These are phyloP conservation scores for Drosophila gaucha DNA, from an alignment of 2,888 invertebrate species.

Conservation along the genomic window DNA sequence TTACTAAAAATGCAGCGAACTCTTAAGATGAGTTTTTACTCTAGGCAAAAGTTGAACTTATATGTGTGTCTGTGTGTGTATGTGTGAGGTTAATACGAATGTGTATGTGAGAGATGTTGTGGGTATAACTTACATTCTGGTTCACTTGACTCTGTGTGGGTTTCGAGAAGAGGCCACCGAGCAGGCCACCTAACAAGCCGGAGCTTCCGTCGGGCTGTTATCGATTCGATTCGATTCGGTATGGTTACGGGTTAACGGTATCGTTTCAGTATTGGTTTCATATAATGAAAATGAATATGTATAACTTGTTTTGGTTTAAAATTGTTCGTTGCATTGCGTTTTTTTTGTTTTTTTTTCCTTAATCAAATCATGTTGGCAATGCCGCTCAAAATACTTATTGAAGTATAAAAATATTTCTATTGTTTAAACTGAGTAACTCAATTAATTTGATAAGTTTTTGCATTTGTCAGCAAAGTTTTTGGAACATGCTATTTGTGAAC, in stretches of 20 bases:
- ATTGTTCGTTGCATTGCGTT: slow-evolving; percentile 74
- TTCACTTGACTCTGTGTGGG: slow-evolving; percentile 83
- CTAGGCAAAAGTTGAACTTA: slow-evolving; percentile 54
- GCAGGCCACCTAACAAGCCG: slow-evolving; percentile 84
- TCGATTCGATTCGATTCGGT: slow-evolving; percentile 42
- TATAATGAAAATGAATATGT: slow-evolving; percentile 80
- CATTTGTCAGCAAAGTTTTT: slow-evolving; percentile 51
- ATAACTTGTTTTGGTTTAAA: slow-evolving; percentile 77
- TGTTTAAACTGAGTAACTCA: slow-evolving; percentile 44
- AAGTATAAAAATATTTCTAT: slow-evolving; percentile 35
- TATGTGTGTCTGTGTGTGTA: slow-evolving; percentile 35
- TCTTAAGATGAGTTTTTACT: slow-evolving; percentile 52
- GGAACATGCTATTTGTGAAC: slow-evolving; percentile 68
- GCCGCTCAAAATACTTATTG: slow-evolving; percentile 45
- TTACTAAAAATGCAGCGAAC: slow-evolving; percentile 59
- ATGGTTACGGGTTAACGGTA: slow-evolving; percentile 66
- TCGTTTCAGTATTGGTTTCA: slow-evolving; percentile 68
- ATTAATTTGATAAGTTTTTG: slow-evolving; percentile 50
- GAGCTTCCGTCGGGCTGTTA: slow-evolving; percentile 83
- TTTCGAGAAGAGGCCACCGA: slow-evolving; percentile 84
- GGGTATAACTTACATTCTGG: slow-evolving; percentile 83
- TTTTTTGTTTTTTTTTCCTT: slow-evolving; percentile 40
- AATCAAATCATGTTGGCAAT: slow-evolving; percentile 50
- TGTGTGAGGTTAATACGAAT: slow-evolving; percentile 40
- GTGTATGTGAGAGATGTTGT: slow-evolving; percentile 72